A percentile compares a stretch with the other conserved stretches of the same genome.
Evolutionary conservation across 2,888 invertebrate species (phyloP).

Genomic region (Ephialtes manifestator): DNA sequence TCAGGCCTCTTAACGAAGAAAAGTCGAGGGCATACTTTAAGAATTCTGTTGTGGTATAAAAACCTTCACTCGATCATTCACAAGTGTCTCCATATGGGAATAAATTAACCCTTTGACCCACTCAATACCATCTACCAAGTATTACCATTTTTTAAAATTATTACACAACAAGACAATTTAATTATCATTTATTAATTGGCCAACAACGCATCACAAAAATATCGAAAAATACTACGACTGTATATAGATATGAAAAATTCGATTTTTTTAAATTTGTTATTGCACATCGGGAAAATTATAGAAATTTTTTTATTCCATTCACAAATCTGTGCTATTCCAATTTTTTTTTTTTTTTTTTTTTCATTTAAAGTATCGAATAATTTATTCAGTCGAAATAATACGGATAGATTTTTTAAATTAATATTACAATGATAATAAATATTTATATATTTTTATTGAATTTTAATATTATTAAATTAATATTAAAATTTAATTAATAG

Average conservation of each 20-base stretch:
- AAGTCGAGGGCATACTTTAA: constrained; percentile 47
- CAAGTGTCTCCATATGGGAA: neutral
- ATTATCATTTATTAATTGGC: neutral
- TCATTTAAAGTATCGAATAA: neutral
- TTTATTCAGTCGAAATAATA: neutral
- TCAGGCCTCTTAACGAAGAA: constrained; percentile 70
- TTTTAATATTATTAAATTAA: too few species aligned
- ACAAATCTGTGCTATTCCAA: neutral
- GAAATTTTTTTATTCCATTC: too few species aligned
- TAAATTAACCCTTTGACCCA: neutral
- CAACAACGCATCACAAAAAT: too few species aligned
- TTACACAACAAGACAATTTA: neutral
- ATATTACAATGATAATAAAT: too few species aligned
- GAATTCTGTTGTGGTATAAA: constrained; percentile 36
- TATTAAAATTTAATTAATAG: neutral
- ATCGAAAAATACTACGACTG: too few species aligned
- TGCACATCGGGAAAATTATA: too few species aligned
- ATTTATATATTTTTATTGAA: too few species aligned
- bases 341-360: too few species aligned
- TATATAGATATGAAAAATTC: too few species aligned
- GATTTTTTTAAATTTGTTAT: too few species aligned
- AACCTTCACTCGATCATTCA: constrained; percentile 3
- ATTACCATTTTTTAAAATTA: neutral
- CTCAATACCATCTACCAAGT: neutral
- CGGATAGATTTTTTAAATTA: neutral